Evolutionary conservation across 2,113 vertebrate genomes (phyloP).

Genomic region (Aptenodytes forsteri): DNA sequence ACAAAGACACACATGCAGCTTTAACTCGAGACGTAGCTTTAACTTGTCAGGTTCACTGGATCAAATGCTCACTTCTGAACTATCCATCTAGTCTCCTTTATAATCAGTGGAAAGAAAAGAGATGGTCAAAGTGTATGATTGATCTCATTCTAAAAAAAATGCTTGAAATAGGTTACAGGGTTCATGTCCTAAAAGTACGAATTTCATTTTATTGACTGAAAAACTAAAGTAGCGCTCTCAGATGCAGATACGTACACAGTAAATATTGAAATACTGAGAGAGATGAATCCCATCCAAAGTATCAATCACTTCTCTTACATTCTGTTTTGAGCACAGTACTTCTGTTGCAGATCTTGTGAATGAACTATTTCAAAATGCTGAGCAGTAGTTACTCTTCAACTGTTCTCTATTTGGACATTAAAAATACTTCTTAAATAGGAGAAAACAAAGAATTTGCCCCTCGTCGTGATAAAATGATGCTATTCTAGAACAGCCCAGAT

Average conservation of each 20-base stretch:
- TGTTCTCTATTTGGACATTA: background rate
- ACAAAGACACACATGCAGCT: background rate
- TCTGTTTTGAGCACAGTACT: background rate
- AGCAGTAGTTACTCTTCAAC: background rate
- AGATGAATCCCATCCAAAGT: background rate
- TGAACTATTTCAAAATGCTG: background rate
- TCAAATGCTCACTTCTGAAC: background rate
- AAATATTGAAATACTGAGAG: background rate
- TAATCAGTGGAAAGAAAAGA: background rate
- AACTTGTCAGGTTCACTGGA: background rate
- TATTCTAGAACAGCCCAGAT: background rate
- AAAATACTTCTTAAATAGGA: background rate
- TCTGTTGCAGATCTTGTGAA: background rate
- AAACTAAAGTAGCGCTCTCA: background rate
- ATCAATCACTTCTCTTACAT: background rate
- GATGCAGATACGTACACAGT: background rate
- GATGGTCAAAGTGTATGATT: background rate
- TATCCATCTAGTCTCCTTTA: background rate
- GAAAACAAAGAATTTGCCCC: background rate
- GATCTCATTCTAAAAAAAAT: background rate
- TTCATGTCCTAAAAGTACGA: background rate
- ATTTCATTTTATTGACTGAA: background rate
- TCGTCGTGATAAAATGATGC: background rate
- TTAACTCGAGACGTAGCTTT: background rate
- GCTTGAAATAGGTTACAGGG: background rate